Evolutionary conservation across 2,888 invertebrate genomes (phyloP), one percentile per base, ranked within the genome.

Genomic region (Lasioglossum zephyrum): DNA sequence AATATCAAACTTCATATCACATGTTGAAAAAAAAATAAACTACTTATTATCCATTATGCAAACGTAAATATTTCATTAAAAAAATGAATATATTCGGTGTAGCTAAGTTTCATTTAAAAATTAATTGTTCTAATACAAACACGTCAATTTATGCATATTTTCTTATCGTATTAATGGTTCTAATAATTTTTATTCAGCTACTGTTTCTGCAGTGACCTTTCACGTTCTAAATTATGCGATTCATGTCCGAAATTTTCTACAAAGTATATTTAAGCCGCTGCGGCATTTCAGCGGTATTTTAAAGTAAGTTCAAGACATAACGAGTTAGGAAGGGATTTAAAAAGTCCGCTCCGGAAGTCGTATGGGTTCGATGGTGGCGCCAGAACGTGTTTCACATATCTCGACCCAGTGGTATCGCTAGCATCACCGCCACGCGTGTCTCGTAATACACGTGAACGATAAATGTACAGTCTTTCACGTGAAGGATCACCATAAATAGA

Each of bases 311-410:
- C 13, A 16, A 4, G 13, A 26, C 26, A 22, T 36, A 3, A 8
- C 11, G n/a, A 6, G 41, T 16, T 16, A 41, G 8, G 31, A 6
- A 9, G 31, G 16, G 11, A 63, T 89, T 90, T 66, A 57, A 89
- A 91, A 77, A 66, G 66, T 69, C 88, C 91, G 91, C 90, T 69
- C 36, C 39, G 31, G 44, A 49, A 70, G 78, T 86, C 69, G 84
- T 72, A 84, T 87, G 79, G 13, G n/a, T n/a, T 13, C 84, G 89
- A 83, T 49, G 60, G 47, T 74, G 81, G 90, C 91, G 91, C 90
- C 86, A 70, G 47, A 85, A 80, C 47, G 57, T 73, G 57, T 72
- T 70, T 26, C 5, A 49, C 41, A 36, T 49, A 49, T 26, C 70
- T 85, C 75, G 84, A 73, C 81, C 49, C 63, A 75, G 77, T 75